phyloP scores from a whole-genome alignment of 2,888 invertebrate genomes.

The Coremacera marginata region DNA sequence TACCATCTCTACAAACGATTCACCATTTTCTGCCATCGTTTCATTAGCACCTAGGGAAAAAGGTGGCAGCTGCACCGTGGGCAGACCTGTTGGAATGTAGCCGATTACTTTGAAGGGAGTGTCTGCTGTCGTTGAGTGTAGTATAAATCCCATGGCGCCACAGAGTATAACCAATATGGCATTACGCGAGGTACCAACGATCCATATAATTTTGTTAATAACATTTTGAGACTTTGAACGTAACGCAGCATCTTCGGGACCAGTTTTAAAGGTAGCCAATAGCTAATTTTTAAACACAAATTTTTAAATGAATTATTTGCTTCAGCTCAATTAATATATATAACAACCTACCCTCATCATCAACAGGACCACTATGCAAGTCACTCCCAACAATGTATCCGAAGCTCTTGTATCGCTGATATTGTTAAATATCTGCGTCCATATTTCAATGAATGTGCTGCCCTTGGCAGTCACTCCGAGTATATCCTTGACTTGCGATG shows the following conservation, averaged over 20 bases:
- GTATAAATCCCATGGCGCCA: constrained; percentile 78
- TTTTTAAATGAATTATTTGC: not conserved
- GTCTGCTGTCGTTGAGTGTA: constrained; percentile 67
- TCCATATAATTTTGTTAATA: constrained; percentile 79
- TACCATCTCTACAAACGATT: constrained; percentile 78
- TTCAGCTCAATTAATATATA: not conserved
- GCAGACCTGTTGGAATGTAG: constrained; percentile 82
- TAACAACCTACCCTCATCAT: constrained; percentile 77
- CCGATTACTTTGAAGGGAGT: constrained; percentile 80
- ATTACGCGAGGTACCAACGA: constrained; percentile 84
- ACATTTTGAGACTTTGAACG: constrained; percentile 73
- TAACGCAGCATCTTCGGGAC: constrained; percentile 71
- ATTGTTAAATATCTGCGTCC: constrained; percentile 79
- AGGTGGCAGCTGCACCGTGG: constrained; percentile 76
- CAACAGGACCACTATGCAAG: constrained; percentile 81
- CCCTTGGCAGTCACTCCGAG: constrained; percentile 81
- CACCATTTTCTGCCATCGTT: constrained; percentile 67
- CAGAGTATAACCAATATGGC: constrained; percentile 85
- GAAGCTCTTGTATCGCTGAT: constrained; percentile 76
- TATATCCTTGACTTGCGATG: constrained; percentile 89
- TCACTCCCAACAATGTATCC: constrained; percentile 82
- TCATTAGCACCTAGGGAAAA: constrained; percentile 75
- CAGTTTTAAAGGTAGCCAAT: constrained; percentile 76
- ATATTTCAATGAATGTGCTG: constrained; percentile 82
- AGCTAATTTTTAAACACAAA: constrained; percentile 68